Evolutionary conservation across 2,888 invertebrate species (phyloP).

Genomic region (Leptinotarsa rubiginosa): DNA sequence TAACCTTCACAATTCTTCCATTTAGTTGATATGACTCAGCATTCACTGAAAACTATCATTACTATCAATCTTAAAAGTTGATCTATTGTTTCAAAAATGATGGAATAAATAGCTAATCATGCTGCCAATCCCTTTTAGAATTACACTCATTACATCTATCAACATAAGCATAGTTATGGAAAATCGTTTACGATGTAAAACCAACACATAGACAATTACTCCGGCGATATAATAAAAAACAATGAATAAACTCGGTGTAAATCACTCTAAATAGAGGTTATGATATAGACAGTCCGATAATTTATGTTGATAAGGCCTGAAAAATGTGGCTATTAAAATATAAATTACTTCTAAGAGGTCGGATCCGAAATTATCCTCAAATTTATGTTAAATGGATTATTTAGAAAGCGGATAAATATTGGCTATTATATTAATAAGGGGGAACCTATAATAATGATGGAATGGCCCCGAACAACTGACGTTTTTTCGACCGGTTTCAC

Average conservation of each 20-base stretch:
- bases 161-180: constrained; percentile 14
- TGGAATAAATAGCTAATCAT: constrained; percentile 9
- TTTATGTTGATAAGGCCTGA: constrained; percentile 49
- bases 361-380: constrained; percentile 53
- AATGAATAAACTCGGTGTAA: constrained; percentile 36
- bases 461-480: constrained; percentile 32
- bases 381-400: constrained; percentile 59
- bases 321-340: constrained; percentile 52
- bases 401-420: constrained; percentile 58
- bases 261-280: constrained; percentile 40
- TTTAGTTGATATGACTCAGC: neutral
- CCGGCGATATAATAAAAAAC: constrained; percentile 30
- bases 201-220: constrained; percentile 39
- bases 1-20: neutral
- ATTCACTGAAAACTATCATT: constrained; percentile 12
- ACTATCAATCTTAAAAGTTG: neutral
- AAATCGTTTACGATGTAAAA: constrained; percentile 28
- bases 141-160: constrained; percentile 17
- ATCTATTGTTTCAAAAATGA: constrained; percentile 17
- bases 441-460: constrained; percentile 46
- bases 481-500: constrained; percentile 17
- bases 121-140: constrained; percentile 7
- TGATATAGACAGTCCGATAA: constrained; percentile 37
- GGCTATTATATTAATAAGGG: constrained; percentile 58
- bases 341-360: constrained; percentile 51